Base-by-base conservation (phyloP, 2,888 invertebrate genomes). In the Coenonympha glycerion region DNA sequence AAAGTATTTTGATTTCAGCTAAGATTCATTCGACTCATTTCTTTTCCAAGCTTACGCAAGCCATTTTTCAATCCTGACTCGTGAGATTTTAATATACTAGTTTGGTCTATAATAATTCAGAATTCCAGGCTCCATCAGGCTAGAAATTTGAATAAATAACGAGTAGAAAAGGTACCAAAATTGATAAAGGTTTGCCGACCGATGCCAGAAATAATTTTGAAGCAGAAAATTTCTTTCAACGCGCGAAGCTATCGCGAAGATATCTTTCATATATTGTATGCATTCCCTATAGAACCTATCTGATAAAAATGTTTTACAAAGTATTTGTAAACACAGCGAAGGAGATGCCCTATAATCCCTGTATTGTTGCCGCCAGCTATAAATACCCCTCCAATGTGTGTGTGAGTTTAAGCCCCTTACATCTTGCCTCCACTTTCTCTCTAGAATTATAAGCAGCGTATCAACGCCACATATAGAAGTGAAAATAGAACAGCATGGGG, bases 351-450 rank as follows among this genome's bases (percentile, higher is more conserved):
- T 39, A 22, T 42, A 49, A 49, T 49, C 37, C 36, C n/a, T 31
- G 24, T 47, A 47, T 39, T 47, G 33, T 48, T 22, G 33, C 31
- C 31, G 31, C 30, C 37, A 11, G 30, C 44, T 49, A 49, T 49
- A 49, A 49, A 45, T 49, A 49, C 30, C 21, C 6, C 6, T 16
- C 24, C 24, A 13, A 3, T 34, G 46, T 51, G 45, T 37, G 36
- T 6, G 26, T 46, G 16, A 19, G 41, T 31, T 19, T 46, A 51
- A 41, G 26, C 22, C 11, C 34, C 39, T 19, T n/a, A 39, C 30
- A 13, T 28, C 15, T 24, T 26, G 22, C 13, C 40, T 28, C 33
- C 26, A 19, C 22, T 11, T 16, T 37, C n/a, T 39, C 31, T 9
- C 30, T 30, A 47, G 21, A 40, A 6, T 44, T 44, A 44, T 22